phyloP scores from a whole-genome alignment of 2,113 vertebrate species.

The Pogonocichla stellata region DNA sequence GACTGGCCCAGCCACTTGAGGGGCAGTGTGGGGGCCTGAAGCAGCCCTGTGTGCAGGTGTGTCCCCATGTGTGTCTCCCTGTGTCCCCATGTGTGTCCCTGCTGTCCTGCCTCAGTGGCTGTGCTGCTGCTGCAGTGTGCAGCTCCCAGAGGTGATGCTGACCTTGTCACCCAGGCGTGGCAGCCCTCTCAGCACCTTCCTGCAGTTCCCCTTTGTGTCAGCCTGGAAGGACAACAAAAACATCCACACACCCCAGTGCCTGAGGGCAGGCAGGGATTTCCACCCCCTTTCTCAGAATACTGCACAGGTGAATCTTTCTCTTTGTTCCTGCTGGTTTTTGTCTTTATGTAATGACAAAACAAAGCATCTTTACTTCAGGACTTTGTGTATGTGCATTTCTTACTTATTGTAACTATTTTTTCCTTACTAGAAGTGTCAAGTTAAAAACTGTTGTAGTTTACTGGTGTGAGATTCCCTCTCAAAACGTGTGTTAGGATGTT shows the following conservation, averaged over 20 bases:
- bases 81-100: background rate
- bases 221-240: fast-evolving
- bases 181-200: background rate
- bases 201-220: fast-evolving
- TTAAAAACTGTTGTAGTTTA: background rate
- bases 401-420: background rate
- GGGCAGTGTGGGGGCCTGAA: background rate
- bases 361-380: background rate
- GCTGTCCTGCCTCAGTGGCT: background rate
- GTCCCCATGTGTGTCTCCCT: too few relatives aligned
- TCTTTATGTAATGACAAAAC: background rate
- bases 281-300: background rate
- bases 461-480: background rate
- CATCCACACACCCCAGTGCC: background rate
- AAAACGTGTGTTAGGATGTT: background rate
- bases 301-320: background rate
- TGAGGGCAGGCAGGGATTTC: fast-evolving
- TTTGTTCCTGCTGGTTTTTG: background rate
- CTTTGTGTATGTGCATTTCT: background rate
- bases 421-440: background rate
- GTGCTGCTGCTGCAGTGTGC: background rate
- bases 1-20: background rate
- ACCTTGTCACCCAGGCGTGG: background rate
- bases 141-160: background rate
- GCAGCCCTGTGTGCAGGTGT: background rate